phyloP scores from a whole-genome alignment of 2,797 vertebrate species.

The Poeciliopsis presidionis region DNA sequence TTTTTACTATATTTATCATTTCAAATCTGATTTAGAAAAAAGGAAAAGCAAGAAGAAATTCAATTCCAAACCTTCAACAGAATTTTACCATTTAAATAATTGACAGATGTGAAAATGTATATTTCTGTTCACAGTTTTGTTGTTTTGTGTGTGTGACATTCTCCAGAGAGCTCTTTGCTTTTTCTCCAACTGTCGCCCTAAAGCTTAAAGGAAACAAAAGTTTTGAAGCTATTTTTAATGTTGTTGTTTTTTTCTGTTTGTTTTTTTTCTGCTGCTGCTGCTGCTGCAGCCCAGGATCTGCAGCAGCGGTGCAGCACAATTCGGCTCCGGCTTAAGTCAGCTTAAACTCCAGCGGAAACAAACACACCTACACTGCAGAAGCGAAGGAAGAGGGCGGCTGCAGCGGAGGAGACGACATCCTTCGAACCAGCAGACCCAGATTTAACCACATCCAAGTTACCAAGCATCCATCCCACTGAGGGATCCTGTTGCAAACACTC shows the following conservation, averaged over 20 bases:
- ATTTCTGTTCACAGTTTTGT: not conserved
- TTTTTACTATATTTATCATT: not conserved
- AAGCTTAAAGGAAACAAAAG: constrained; percentile 20
- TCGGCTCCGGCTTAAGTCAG: constrained; percentile 62
- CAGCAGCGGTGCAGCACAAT: constrained; percentile 32
- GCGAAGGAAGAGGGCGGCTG: constrained; percentile 27
- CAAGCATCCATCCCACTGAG: constrained; percentile 32
- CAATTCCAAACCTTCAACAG: not conserved
- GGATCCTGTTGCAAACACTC: constrained; percentile 58
- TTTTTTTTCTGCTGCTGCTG: not conserved
- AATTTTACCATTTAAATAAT: not conserved
- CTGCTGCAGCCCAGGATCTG: constrained; percentile 44
- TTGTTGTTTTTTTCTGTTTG: too few relatives aligned
- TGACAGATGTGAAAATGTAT: not conserved
- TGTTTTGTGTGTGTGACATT: not conserved
- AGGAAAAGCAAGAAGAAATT: not conserved
- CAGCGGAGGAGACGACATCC: constrained; percentile 41
- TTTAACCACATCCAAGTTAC: constrained; percentile 45
- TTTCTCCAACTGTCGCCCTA: not conserved
- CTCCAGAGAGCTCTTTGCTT: not conserved
- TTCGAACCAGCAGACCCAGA: constrained; percentile 39
- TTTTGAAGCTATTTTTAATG: constrained; percentile 23
- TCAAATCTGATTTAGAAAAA: not conserved
- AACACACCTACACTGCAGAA: constrained; percentile 66
- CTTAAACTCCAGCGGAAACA: constrained; percentile 62